Evolutionary conservation across 2,113 vertebrate genomes (phyloP).

Genomic region (Conger conger): DNA sequence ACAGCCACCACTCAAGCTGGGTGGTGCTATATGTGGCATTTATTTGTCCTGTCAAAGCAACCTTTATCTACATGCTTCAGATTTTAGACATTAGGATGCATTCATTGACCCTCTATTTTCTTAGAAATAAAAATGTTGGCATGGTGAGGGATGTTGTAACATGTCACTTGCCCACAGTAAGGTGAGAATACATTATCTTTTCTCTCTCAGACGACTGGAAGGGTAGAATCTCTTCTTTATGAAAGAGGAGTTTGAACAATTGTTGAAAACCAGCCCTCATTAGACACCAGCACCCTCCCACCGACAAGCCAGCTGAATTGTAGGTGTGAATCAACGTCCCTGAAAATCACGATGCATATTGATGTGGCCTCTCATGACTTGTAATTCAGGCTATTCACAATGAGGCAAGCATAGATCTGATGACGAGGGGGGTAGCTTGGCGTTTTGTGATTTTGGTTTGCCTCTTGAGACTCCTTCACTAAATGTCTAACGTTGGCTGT

Average conservation of each 20-base stretch:
- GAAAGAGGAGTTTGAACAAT: neutral
- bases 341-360: neutral
- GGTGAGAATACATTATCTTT: slow-evolving; percentile 26
- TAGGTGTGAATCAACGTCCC: neutral
- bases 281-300: neutral
- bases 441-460: slow-evolving; percentile 8
- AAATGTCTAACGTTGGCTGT: neutral
- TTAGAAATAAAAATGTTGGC: neutral
- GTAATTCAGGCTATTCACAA: neutral
- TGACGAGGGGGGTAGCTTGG: neutral
- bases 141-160: neutral
- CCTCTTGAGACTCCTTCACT: slow-evolving; percentile 33
- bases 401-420: neutral
- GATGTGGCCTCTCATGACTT: neutral
- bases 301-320: neutral
- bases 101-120: neutral
- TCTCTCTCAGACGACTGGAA: slow-evolving; percentile 17
- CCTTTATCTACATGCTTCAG: neutral
- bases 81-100: neutral
- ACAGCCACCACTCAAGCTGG: neutral
- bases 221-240: slow-evolving; percentile 14
- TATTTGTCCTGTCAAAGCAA: neutral
- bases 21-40: neutral
- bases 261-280: neutral
- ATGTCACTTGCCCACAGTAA: slow-evolving; percentile 33